Percentiles rank a stretch among this genome's conserved stretches.
phyloP scores from a whole-genome alignment of 2,113 vertebrate species.

The Dermatemys mawii region DNA sequence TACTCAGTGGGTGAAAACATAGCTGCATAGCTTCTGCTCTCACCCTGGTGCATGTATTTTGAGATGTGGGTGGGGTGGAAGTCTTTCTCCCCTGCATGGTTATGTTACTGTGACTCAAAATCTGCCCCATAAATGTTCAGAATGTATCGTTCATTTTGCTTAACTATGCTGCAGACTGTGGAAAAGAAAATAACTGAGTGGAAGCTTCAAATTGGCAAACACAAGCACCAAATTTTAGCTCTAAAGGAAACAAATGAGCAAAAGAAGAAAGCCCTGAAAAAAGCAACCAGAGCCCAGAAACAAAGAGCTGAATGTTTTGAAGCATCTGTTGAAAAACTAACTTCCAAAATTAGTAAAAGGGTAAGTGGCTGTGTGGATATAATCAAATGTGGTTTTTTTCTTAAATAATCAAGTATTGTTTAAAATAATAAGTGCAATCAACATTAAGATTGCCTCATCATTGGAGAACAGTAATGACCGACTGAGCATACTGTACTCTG shows the following conservation, averaged over 20 bases:
- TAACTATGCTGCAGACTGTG: slow-evolving; percentile 77
- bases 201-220: slow-evolving; percentile 76
- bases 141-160: slow-evolving; percentile 13
- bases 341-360: slow-evolving; percentile 80
- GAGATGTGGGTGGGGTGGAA: neutral
- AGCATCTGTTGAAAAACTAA: slow-evolving; percentile 79
- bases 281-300: slow-evolving; percentile 82
- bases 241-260: slow-evolving; percentile 74
- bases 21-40: neutral
- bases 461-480: neutral
- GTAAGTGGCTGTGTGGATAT: slow-evolving; percentile 63
- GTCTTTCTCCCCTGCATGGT: neutral
- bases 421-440: neutral
- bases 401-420: neutral
- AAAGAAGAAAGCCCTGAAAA: slow-evolving; percentile 82
- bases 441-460: neutral
- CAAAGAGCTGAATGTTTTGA: slow-evolving; percentile 80
- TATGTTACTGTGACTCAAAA: neutral
- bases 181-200: slow-evolving; percentile 80
- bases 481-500: neutral
- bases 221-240: slow-evolving; percentile 70
- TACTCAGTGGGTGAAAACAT: neutral
- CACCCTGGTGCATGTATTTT: neutral
- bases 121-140: neutral
- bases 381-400: neutral